Evolutionary conservation across 2,888 invertebrate genomes (phyloP), one percentile per base, ranked within the genome.

Genomic region (Cataglyphis altisquamis): DNA sequence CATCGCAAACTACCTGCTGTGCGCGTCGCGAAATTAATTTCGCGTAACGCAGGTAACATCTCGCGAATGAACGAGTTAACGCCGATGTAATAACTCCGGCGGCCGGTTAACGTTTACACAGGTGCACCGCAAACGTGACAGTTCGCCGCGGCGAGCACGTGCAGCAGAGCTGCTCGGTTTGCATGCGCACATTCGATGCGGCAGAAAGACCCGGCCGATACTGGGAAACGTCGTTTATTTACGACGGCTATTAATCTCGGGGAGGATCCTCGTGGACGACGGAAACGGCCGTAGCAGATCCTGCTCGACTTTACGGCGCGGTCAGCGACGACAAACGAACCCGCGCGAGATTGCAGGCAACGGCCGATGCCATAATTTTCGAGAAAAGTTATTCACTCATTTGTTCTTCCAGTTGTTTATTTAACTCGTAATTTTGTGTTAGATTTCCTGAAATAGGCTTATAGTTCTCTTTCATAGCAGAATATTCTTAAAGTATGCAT

Each of bases 11-110:
- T 70, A 62, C 60, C 78, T 72, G 78, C 72, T 60, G 70, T 25
- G 70, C 36, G 77, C 68, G 57, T 68, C 78, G 68, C 32, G 25
- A 66, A 83, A 89, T 89, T 86, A 89, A 89, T 85, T 87, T 89
- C 72, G 86, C 90, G 88, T 85, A 87, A 89, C 82, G 84, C 84
- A 41, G 84, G 83, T 84, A 86, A 85, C 84, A 68, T 82, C 45
- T 66, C 82, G 85, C 87, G 88, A 90, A 88, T 74, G 85, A 72
- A 73, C 85, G 83, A 89, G 85, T 85, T 87, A 88, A 90, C 86
- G 87, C 67, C 1, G 78, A 83, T 78, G 85, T 89, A 89, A 88
- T 89, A 89, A 86, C 84, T 89, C 84, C 80, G 32, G 36, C 21
- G 84, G 83, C 32, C 83, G 74, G 78, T 84, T 84, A 73, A 68